phyloP scores from a whole-genome alignment of 2,797 vertebrate genomes.

The Acanthopagrus latus region DNA sequence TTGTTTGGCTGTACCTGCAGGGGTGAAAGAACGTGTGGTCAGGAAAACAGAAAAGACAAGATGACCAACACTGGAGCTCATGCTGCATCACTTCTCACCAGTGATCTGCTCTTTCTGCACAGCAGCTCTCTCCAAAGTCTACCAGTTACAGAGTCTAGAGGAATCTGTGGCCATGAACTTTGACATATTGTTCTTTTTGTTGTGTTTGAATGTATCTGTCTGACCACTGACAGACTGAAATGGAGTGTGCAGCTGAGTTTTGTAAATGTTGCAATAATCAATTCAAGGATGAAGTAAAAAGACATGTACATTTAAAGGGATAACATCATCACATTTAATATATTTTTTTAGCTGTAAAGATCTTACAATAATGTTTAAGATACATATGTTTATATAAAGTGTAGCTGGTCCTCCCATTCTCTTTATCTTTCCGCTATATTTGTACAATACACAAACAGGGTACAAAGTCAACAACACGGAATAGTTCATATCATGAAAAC shows the following conservation, averaged over 20 bases:
- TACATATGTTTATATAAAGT: background rate
- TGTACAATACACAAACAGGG: background rate
- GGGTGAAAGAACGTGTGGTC: constrained; percentile 17
- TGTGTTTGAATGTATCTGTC: background rate
- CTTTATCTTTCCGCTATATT: background rate
- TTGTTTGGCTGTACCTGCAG: constrained; percentile 92
- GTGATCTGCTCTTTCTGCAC: background rate
- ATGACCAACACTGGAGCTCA: background rate
- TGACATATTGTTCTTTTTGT: background rate
- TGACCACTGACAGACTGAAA: background rate
- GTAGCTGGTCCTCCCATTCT: background rate
- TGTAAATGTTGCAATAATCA: background rate
- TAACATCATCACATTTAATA: background rate
- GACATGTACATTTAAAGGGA: background rate
- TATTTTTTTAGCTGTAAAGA: background rate
- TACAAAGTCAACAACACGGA: background rate
- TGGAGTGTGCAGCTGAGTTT: background rate
- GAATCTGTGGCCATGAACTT: background rate
- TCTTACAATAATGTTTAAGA: background rate
- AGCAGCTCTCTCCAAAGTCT: background rate
- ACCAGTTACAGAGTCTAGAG: background rate
- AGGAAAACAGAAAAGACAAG: background rate
- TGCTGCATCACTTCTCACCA: background rate
- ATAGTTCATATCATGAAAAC: background rate
- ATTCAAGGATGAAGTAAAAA: background rate